Percentiles rank a stretch among this genome's conserved stretches.
Evolutionary conservation across 2,797 vertebrate genomes (phyloP).

Genomic region (Psittacula echo): DNA sequence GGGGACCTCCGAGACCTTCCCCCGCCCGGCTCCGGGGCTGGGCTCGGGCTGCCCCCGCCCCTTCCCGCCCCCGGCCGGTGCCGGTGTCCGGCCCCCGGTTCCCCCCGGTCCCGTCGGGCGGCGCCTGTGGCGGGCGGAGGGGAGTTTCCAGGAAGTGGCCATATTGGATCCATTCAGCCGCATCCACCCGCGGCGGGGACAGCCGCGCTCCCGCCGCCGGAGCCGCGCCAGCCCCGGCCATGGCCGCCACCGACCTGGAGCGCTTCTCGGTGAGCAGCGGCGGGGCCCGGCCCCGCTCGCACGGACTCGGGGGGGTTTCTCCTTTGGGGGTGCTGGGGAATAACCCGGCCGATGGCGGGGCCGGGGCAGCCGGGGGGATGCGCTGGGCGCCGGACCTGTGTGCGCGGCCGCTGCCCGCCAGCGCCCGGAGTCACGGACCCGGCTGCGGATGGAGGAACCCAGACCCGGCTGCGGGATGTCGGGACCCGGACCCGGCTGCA

Average conservation of each 20-base stretch:
- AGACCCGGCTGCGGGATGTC: too few relatives aligned
- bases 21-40: background rate
- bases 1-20: background rate
- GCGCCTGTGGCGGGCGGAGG: slow-evolving; percentile 60
- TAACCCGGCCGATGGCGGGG: background rate
- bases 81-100: background rate
- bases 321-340: too few relatives aligned
- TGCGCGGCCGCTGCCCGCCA: background rate
- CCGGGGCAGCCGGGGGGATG: background rate
- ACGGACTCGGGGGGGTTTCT: accelerated
- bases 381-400: background rate
- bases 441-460: too few relatives aligned
- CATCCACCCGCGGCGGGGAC: slow-evolving; percentile 72
- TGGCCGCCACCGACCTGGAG: slow-evolving; percentile 74
- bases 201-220: slow-evolving; percentile 46
- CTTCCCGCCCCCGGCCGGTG: background rate
- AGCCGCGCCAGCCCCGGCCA: slow-evolving; percentile 52
- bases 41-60: too few relatives aligned
- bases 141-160: slow-evolving; percentile 88
- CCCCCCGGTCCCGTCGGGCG: background rate
- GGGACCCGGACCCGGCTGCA: too few relatives aligned
- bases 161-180: slow-evolving; percentile 84
- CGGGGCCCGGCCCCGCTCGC: background rate
- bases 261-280: slow-evolving; percentile 74
- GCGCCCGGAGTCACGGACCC: background rate